Base-by-base conservation (phyloP, 2,797 vertebrate genomes). In the Botia almorhae region DNA sequence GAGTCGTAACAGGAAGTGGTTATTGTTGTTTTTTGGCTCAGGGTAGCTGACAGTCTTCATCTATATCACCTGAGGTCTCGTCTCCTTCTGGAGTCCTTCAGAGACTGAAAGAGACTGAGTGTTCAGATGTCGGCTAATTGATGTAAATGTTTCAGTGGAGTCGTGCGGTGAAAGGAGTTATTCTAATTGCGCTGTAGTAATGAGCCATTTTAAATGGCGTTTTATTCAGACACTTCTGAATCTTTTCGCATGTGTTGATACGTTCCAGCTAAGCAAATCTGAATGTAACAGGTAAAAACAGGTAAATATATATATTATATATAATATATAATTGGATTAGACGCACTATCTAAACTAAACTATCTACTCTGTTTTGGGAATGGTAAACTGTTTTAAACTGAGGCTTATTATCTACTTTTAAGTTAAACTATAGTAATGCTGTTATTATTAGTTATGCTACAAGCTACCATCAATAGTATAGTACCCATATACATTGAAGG, bases 111-210 rank as follows among this genome's bases (percentile, higher is more conserved):
- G 74, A 89, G 88, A 81, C 65, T 86, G 85, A 87, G 84, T 88
- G 88, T 89, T 91, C 87, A 90, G 90, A 91, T 90, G 82, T 88
- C 89, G 89, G 86, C 85, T 91, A 92, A 93, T 92, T 74, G 88
- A 93, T 91, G 91, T 87, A 90, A 93, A 91, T 91, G 85, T 91
- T 93, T 91, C 82, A 88, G 88, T 91, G 90, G 85, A 90, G 87
- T 75, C 0, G 81, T 60, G 69, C 76, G 85, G 81, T 17, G 17
- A 90, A 90, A 82, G 76, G 87, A 90, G 90, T 89, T 88, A 83
- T 83, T 76, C 78, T 91, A 88, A 92, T 90, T 91, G 86, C 86
- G 82, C 68, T 84, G 77, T 87, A 87, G 90, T 89, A 85, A 89
- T 85, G 83, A 87, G 82, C 73, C 77, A 79, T 65, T 82, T 79